Base-by-base conservation (phyloP, 2,797 vertebrate genomes). In the Simalia tracyae region DNA sequence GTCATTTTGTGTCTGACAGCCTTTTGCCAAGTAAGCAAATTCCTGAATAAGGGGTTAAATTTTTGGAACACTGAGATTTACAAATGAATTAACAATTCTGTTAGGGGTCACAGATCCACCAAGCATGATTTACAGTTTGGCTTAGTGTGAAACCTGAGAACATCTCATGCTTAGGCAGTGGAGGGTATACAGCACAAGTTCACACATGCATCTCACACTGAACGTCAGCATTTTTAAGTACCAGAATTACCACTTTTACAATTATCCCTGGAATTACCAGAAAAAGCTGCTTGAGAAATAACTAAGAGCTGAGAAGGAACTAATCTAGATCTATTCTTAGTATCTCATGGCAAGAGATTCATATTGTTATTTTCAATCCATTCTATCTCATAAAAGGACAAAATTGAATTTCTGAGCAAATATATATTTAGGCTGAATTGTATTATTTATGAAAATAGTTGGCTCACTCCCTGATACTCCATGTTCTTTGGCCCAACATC, bases 381-480 rank as follows among this genome's bases (percentile, higher is more conserved):
- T 42, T 46, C 10, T 84, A 19, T 15, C 5, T 81, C 42, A 54
- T 24, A 85, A n/a, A 2, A 68, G 31, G 76, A 46, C 50, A 66
- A 85, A 89, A 54, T 42, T 26, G 10, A 92, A 64, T 15, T 28
- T 90, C 22, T 81, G n/a, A 68, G 85, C 22, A 87, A 87, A 92
- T 64, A 64, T 9, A 81, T 11, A 90, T 87, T 90, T 26, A 28
- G n/a, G n/a, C 63, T 64, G 59, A 64, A 81, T 87, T 81, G 84
- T 42, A 63, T 72, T 87, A 59, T 90, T 81, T 15, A 28, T 56
- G n/a, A 87, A 31, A 89, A 57, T 46, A 17, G 59, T 64, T 50
- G 31, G 46, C 56, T 54, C 19, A 63, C n/a, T 36, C 19, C 22
- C 14, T 42, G 22, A 31, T 24, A 63, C n/a, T 90, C 15, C 54